Evolutionary conservation across 2,797 vertebrate genomes (phyloP), one percentile per base, ranked within the genome.

Genomic region (Philypnodon macrostomus): DNA sequence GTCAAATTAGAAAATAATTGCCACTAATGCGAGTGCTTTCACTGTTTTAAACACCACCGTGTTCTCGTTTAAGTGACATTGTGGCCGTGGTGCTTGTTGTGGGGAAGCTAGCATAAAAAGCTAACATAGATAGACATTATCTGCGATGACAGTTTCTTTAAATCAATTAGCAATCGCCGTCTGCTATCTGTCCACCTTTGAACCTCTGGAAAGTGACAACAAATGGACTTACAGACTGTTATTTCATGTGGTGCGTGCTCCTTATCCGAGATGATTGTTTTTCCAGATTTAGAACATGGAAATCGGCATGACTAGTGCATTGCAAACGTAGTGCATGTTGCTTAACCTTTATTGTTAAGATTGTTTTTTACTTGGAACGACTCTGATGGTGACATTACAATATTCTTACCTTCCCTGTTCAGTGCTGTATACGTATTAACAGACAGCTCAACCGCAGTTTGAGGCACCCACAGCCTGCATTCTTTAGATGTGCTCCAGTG

Each of bases 401-500:
- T 33, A 6, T 46, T 35, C n/a, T 14, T 23, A 17, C 45, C 19
- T 58, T 46, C 53, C 48, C 16, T 23, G 17, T 33, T 38, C 32
- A 33, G 51, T 42, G 45, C 27, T 54, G 34, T 17, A 17, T 14
- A 29, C 41, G 36, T 59, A 47, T 64, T 46, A 42, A 15, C 38
- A 55, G 56, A 13, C 44, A 30, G 2, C n/a, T n/a, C n/a, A n/a
- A 24, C 50, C 48, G 57, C 37, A 9, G 50, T 4, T 3, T 29
- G 36, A 41, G 42, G 36, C 59, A 36, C 46, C 64, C 57, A 34
- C 74, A 57, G 62, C 59, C 60, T 63, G 49, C 64, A 67, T 77
- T 56, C 65, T 48, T 70, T 7, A 58, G 34, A 61, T 66, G 48
- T 54, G 44, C 56, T 50, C 55, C 12, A 49, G 56, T 30, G 10